phyloP scores from a whole-genome alignment of 2,888 invertebrate genomes.

The Halocaridina rubra region DNA sequence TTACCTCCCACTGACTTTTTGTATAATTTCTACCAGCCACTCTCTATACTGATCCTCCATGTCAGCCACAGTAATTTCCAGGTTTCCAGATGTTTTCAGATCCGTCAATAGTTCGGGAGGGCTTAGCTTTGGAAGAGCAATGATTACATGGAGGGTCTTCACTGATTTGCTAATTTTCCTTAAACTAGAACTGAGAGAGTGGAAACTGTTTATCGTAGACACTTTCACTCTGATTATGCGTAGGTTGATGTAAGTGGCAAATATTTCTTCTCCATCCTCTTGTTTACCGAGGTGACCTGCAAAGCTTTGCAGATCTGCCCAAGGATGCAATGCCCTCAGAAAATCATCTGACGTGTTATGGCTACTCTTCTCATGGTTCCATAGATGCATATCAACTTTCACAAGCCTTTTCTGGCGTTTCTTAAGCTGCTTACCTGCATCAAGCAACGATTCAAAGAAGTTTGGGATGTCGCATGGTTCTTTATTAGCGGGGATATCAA shows the following conservation, averaged over 20 bases:
- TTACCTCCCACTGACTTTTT: conserved; percentile 31
- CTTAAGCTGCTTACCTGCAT: conserved; percentile 16
- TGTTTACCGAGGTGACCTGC: conserved; percentile 18
- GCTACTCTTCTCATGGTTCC: not conserved
- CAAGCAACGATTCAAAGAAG: not conserved
- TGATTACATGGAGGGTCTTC: conserved; percentile 10
- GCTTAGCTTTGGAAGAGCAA: conserved; percentile 1
- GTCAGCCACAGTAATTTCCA: conserved; percentile 10
- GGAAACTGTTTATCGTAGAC: conserved; percentile 12
- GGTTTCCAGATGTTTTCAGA: conserved; percentile 17
- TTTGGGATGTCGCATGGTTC: conserved; percentile 18
- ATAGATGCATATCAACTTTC: conserved; percentile 27
- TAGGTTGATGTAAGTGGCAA: not conserved
- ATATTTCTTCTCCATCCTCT: conserved; percentile 18
- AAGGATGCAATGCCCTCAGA: not conserved
- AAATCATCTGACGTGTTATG: conserved; percentile 15
- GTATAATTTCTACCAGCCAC: conserved; percentile 30
- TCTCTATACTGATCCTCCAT: conserved; percentile 23
- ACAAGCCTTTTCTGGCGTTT: conserved; percentile 28
- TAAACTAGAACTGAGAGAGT: conserved; percentile 18
- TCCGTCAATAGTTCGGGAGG: conserved; percentile 14
- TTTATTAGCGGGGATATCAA: conserved; percentile 12
- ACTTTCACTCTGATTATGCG: not conserved
- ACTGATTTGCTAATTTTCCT: conserved; percentile 25
- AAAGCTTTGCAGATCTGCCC: conserved; percentile 28